Percentiles rank a stretch among this genome's conserved stretches.
Evolutionary conservation across 2,888 invertebrate species (phyloP).

Genomic region (Drosophila kokeensis): DNA sequence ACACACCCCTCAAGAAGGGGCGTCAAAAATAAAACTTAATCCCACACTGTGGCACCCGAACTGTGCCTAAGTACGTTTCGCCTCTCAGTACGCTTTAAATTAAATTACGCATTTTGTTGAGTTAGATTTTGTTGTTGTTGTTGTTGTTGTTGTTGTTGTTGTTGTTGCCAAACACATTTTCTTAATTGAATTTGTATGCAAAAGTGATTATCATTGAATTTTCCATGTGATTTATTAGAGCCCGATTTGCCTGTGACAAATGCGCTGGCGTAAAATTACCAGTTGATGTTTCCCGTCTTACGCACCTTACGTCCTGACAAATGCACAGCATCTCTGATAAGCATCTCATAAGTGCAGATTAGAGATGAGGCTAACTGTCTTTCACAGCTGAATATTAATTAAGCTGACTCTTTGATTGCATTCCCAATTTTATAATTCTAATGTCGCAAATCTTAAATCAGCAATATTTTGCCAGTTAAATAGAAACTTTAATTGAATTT

Average conservation of each 20-base stretch:
- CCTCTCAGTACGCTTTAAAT: conserved; percentile 46
- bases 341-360: background rate
- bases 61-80: conserved; percentile 33
- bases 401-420: background rate
- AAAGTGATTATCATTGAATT: conserved; percentile 68
- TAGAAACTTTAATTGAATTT: background rate
- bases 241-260: conserved; percentile 18
- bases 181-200: conserved; percentile 66
- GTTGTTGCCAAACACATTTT: conserved; percentile 56
- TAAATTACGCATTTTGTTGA: conserved; percentile 57
- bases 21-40: conserved; percentile 70
- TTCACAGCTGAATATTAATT: conserved; percentile 7
- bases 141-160: conserved; percentile 2
- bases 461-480: background rate
- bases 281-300: background rate
- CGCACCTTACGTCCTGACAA: background rate
- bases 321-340: background rate
- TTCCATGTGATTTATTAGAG: conserved; percentile 66
- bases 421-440: background rate
- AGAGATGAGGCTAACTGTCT: background rate
- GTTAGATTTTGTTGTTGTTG: background rate
- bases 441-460: background rate
- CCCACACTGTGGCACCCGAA: conserved; percentile 24
- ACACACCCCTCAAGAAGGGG: conserved; percentile 3
- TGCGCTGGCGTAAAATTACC: conserved; percentile 27